Evolutionary conservation across 1,140 invertebrate species (phyloP), one percentile per base, ranked within the genome.

Genomic region (Parapsyche elsis): DNA sequence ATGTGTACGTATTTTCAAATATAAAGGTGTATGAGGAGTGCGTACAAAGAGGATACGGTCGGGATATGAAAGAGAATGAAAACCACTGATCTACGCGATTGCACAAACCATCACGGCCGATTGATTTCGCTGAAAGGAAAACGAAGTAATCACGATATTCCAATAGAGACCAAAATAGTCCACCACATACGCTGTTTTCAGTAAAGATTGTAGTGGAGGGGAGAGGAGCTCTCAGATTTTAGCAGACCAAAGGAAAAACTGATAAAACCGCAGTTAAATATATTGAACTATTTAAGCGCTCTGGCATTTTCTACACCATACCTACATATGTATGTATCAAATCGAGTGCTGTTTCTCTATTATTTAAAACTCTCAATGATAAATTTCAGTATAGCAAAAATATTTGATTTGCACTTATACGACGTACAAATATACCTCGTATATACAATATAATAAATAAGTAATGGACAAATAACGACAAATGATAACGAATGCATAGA

Each of bases 31-130:
- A 10, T 71, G 16, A 53, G 10, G 16, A 2, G 49, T n/a, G 44
- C 38, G 64, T 46, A 67, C 61, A 75, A 75, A 75, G 46, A 57
- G 73, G 44, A 71, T n/a, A 75, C 44, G 73, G 46, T 49, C 46
- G 21, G 73, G n/a, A 30, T 75, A 75, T 75, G 49, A 75, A 75
- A 75, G 73, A 75, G 73, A 75, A 75, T 75, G 73, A 75, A 75
- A 75, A 75, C 73, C 73, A 75, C 73, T 75, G 73, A 75, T 78
- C 76, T 78, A 78, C 19, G 64, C 76, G 67, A 78, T 78, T 78
- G 76, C 76, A 78, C 76, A 78, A 78, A 78, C 76, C 76, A 78
- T 78, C 67, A 67, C 76, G 44, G 46, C 76, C 76, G 76, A 78
- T 78, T 78, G 76, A 70, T 78, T 78, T 71, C 45, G 44, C 44